These are phyloP conservation scores for Butorides virescens DNA, from an alignment of 2,113 vertebrate genomes.

Conservation along the genomic window DNA sequence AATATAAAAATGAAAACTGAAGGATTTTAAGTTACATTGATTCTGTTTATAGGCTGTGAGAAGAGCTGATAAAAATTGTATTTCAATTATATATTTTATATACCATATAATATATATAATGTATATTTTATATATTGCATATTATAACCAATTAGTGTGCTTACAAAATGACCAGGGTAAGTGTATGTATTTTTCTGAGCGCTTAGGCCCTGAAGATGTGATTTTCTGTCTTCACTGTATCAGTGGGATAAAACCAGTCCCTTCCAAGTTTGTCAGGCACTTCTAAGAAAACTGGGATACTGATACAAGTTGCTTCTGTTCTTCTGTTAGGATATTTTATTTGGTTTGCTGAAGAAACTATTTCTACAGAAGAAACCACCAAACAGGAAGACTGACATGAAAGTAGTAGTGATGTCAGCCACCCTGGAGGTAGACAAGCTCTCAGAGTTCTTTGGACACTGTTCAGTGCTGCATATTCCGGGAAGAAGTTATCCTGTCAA, in stretches of 20 bases:
- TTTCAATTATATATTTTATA: too few relatives aligned
- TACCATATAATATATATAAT: too few relatives aligned
- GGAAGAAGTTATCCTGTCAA: slow-evolving; percentile 90
- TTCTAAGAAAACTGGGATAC: neutral
- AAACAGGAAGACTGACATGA: slow-evolving; percentile 77
- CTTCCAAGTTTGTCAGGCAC: neutral
- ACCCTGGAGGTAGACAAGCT: slow-evolving; percentile 93
- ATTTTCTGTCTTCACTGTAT: neutral
- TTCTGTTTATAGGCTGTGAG: neutral
- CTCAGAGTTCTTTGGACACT: slow-evolving; percentile 85
- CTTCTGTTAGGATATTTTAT: slow-evolving; percentile 86
- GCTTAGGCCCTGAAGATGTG: neutral
- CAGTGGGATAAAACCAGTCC: neutral
- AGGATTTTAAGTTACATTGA: neutral
- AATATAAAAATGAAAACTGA: neutral
- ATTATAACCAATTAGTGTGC: too few relatives aligned
- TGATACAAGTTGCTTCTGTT: neutral
- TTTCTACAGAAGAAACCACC: slow-evolving; percentile 70
- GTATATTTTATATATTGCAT: too few relatives aligned
- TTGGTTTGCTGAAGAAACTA: slow-evolving; percentile 92
- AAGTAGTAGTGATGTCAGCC: slow-evolving; percentile 96
- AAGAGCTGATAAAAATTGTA: neutral
- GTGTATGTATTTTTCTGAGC: neutral
- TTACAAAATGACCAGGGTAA: neutral
- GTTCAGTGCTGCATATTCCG: slow-evolving; percentile 88